Conservation (phyloP, 1,140 invertebrate genomes). For the Ganaspis sp. region DNA sequence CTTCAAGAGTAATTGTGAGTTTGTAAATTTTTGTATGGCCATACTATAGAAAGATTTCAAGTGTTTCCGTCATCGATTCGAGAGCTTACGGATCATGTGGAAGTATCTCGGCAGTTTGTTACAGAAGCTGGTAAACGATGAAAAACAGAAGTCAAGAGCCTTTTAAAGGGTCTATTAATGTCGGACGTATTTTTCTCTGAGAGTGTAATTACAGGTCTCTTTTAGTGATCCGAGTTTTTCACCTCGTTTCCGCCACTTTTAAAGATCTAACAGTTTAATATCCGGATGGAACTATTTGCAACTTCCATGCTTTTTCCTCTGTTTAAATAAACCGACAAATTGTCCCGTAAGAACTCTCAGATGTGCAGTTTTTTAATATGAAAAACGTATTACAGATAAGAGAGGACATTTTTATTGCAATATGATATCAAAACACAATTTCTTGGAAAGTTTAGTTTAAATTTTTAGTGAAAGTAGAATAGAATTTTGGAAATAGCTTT, state of each 20-base stretch:
- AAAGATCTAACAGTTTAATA: conserved; percentile 62
- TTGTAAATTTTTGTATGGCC: too few species aligned
- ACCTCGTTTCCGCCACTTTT: conserved; percentile 56
- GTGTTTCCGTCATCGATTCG: not conserved
- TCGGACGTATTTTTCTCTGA: conserved; percentile 60
- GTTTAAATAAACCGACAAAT: not conserved
- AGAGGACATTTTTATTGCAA: too few species aligned
- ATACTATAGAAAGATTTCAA: not conserved
- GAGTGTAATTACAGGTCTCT: conserved; percentile 61
- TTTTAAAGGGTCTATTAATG: conserved; percentile 63
- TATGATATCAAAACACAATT: too few species aligned
- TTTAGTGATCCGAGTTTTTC: conserved; percentile 52
- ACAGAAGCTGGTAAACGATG: conserved; percentile 43
- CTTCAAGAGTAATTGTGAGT: too few species aligned
- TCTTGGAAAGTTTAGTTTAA: too few species aligned
- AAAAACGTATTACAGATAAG: too few species aligned
- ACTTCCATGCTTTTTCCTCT: not conserved
- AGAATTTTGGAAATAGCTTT: too few species aligned
- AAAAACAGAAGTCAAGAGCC: conserved; percentile 49
- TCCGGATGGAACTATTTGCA: conserved; percentile 47
- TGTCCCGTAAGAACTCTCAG: not conserved
- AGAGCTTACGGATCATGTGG: not conserved
- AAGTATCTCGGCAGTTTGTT: conserved; percentile 48
- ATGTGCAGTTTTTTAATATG: not conserved
- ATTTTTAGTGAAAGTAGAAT: too few species aligned